Conservation (phyloP, 2,888 invertebrate genomes). For the Nesidiocoris tenuis region DNA sequence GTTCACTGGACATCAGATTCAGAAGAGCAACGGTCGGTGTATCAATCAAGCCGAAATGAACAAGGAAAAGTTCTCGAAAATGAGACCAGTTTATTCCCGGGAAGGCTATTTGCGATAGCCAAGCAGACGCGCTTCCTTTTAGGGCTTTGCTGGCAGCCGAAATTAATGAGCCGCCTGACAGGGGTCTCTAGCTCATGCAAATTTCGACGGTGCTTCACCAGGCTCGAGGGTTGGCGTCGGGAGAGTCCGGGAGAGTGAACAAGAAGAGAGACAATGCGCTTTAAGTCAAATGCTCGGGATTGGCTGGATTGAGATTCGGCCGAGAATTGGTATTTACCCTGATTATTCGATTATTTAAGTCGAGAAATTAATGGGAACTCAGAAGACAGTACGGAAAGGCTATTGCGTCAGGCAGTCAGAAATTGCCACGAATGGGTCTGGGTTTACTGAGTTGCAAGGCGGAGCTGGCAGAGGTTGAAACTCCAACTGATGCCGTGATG, state of each 20-base stretch:
- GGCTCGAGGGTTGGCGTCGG: background rate
- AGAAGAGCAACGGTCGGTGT: background rate
- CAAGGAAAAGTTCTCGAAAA: constrained; percentile 1
- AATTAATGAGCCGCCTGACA: constrained; percentile 2
- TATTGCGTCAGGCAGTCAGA: too few species aligned
- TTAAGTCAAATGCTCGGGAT: too few species aligned
- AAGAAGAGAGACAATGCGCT: too few species aligned
- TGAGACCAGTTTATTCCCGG: constrained; percentile 8
- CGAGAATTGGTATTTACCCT: too few species aligned
- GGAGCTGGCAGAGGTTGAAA: too few species aligned
- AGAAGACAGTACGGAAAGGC: too few species aligned
- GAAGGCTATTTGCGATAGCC: constrained; percentile 2
- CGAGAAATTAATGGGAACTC: too few species aligned
- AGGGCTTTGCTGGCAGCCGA: background rate
- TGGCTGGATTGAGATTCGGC: too few species aligned
- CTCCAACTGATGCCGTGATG: too few species aligned
- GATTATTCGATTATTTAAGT: too few species aligned
- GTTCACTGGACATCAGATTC: background rate
- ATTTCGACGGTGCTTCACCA: constrained; percentile 8
- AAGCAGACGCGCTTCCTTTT: constrained; percentile 6
- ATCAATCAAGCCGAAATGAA: background rate
- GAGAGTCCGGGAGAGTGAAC: background rate
- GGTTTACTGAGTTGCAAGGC: too few species aligned
- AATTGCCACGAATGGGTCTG: too few species aligned
- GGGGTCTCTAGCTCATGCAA: background rate